These are phyloP conservation scores for Rhineura floridana DNA, from an alignment of 2,113 vertebrate species.

Conservation along the genomic window DNA sequence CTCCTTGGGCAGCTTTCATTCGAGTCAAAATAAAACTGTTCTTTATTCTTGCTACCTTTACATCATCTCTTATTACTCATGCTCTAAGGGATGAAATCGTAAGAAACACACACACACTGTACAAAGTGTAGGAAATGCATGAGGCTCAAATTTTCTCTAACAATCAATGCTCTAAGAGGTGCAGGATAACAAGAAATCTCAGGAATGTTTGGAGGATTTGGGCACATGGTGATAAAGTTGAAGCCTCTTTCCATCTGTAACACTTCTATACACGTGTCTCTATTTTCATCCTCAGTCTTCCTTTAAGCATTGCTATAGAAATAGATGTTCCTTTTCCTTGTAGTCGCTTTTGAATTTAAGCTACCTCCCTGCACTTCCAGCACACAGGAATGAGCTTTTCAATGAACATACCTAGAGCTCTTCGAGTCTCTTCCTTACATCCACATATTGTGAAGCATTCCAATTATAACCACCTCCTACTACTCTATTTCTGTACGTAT, in stretches of 20 bases:
- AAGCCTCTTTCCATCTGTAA: neutral
- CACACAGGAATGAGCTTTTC: neutral
- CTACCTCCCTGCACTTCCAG: neutral
- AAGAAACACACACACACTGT: neutral
- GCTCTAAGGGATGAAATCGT: neutral
- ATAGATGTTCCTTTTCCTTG: neutral
- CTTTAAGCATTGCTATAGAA: neutral
- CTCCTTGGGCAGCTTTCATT: neutral
- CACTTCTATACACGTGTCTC: neutral
- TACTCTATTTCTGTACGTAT: constrained; percentile 21
- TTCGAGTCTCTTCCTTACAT: constrained; percentile 9
- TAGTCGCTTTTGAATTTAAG: neutral
- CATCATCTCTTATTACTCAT: neutral
- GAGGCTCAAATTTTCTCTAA: neutral
- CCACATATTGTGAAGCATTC: neutral
- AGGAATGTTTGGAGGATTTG: neutral
- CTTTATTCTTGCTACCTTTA: neutral
- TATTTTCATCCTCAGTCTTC: neutral
- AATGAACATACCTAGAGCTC: neutral
- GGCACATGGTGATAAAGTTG: neutral
- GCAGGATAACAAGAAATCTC: neutral
- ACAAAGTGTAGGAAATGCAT: neutral
- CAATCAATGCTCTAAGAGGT: neutral
- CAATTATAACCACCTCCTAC: constrained; percentile 14
- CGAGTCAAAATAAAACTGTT: neutral